Conservation (phyloP, 2,113 vertebrate genomes). For the Chionodraco myersi region DNA sequence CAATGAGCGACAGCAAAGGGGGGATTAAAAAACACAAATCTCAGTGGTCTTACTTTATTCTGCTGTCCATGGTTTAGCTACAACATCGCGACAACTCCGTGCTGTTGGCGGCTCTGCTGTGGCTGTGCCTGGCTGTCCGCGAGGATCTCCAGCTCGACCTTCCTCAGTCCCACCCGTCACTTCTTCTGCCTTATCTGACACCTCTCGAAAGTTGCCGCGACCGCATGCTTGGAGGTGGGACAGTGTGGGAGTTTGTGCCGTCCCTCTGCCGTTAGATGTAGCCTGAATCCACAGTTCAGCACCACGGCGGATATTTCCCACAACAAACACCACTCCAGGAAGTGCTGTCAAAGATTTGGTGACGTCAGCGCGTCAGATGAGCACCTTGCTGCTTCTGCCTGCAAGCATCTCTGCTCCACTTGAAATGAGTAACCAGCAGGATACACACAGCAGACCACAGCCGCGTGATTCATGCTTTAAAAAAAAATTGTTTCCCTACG, state of each 20-base stretch:
- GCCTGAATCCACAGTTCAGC: constrained; percentile 40
- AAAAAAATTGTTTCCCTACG: background rate
- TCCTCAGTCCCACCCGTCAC: constrained; percentile 30
- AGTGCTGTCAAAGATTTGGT: constrained; percentile 79
- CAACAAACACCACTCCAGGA: constrained; percentile 84
- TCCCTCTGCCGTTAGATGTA: constrained; percentile 26
- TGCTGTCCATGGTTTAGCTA: constrained; percentile 90
- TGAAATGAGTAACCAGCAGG: constrained; percentile 19
- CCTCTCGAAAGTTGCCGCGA: constrained; percentile 34
- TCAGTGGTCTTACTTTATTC: constrained; percentile 87
- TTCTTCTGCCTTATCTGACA: constrained; percentile 46
- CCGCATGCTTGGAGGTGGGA: constrained; percentile 52
- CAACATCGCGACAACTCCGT: constrained; percentile 86
- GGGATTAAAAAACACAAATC: background rate
- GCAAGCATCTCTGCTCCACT: constrained; percentile 15
- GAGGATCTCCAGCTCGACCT: constrained; percentile 40
- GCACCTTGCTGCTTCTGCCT: constrained; percentile 50
- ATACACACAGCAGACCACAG: constrained; percentile 5
- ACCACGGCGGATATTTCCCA: constrained; percentile 74
- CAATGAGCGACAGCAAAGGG: background rate
- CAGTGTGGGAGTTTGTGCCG: background rate
- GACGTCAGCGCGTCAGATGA: constrained; percentile 79
- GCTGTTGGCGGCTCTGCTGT: constrained; percentile 69
- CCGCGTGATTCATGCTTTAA: constrained; percentile 28
- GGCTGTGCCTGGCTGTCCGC: constrained; percentile 51